phyloP scores from a whole-genome alignment of 2,888 invertebrate genomes.

The Xylota segnis region DNA sequence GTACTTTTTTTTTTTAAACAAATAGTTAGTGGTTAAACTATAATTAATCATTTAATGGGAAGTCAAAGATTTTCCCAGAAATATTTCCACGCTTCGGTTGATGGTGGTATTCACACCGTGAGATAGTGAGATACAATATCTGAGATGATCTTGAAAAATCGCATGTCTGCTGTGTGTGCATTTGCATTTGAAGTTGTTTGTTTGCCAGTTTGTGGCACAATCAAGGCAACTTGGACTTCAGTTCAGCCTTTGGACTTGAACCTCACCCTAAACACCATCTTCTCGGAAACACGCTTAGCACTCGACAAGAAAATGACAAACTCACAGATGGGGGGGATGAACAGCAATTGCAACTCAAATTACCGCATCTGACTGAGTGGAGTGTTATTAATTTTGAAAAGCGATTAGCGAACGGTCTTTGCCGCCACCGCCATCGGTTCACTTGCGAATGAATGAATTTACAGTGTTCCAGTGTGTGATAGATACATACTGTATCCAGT shows the following conservation, averaged over 20 bases:
- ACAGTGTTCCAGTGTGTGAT: neutral
- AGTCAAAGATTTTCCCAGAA: constrained; percentile 49
- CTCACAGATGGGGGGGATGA: neutral
- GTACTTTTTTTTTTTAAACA: constrained; percentile 31
- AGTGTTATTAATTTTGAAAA: constrained; percentile 72
- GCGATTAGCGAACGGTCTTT: constrained; percentile 51
- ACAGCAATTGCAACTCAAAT: constrained; percentile 55
- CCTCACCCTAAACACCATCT: constrained; percentile 55
- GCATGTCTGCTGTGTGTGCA: constrained; percentile 41
- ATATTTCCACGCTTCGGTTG: neutral
- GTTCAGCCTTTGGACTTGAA: constrained; percentile 52
- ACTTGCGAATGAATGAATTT: constrained; percentile 16
- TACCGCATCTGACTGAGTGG: constrained; percentile 57
- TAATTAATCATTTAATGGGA: constrained; percentile 59
- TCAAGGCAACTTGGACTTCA: constrained; percentile 46
- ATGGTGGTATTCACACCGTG: neutral
- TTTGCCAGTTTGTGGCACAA: neutral
- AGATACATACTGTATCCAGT: neutral
- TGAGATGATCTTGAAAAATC: constrained; percentile 60
- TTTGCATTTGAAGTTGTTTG: constrained; percentile 43
- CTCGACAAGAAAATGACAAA: neutral
- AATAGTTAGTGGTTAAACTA: constrained; percentile 53
- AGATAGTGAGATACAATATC: constrained; percentile 40
- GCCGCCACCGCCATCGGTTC: neutral
- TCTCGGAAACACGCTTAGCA: constrained; percentile 19